Evolutionary conservation across 2,113 vertebrate species (phyloP).

Genomic region (Gavialis gangeticus): DNA sequence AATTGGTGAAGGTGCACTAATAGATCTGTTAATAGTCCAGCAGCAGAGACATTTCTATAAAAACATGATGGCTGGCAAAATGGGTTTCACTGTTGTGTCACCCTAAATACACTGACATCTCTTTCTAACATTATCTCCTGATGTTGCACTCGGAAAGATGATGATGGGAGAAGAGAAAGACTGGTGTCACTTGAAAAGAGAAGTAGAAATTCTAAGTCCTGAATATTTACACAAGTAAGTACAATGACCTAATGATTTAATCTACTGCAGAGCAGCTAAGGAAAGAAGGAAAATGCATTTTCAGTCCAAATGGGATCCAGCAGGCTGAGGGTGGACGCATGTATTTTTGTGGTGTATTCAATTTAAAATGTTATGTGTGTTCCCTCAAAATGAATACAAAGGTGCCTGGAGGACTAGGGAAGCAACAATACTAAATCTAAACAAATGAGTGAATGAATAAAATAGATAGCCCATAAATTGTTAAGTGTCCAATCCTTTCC

Average conservation of each 20-base stretch:
- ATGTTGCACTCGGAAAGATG: conserved; percentile 36
- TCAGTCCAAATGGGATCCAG: neutral
- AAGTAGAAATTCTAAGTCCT: neutral
- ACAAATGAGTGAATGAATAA: neutral
- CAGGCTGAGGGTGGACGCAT: neutral
- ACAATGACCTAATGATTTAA: neutral
- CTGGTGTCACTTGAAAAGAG: neutral
- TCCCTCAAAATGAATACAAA: neutral
- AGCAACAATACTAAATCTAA: conserved; percentile 27
- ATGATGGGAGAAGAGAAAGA: conserved; percentile 9
- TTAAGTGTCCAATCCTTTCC: neutral
- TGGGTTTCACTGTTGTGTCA: conserved; percentile 27
- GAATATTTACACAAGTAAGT: conserved; percentile 2
- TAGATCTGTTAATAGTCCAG: conserved; percentile 62
- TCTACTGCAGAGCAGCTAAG: neutral
- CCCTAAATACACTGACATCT: conserved; percentile 55
- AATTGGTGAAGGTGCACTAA: conserved; percentile 68
- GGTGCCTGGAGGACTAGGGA: neutral
- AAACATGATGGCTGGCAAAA: conserved; percentile 11
- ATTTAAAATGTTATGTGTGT: neutral
- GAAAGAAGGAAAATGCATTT: neutral
- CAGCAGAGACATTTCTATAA: conserved; percentile 61
- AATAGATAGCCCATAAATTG: neutral
- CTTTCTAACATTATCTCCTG: conserved; percentile 48
- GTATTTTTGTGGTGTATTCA: neutral